Conservation (phyloP, 2,113 vertebrate species). For the Neodontobutis hainanensis region DNA sequence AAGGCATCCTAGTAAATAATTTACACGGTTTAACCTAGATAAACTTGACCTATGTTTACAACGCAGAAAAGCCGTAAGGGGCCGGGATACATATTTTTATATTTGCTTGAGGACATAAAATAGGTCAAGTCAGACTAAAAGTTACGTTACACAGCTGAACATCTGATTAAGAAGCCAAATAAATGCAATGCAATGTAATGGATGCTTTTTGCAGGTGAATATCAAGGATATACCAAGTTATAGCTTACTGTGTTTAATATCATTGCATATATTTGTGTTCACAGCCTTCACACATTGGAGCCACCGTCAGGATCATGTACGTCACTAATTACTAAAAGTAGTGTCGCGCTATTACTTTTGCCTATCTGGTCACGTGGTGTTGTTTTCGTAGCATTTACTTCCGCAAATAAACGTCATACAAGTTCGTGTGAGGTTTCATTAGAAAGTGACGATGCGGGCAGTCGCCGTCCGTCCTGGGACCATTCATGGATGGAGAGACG, state of each 20-base stretch:
- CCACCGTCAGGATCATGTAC: not conserved
- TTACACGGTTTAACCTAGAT: conserved; percentile 14
- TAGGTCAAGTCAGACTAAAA: no score
- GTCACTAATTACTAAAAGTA: not conserved
- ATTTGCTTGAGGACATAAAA: no score
- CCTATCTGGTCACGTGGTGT: conserved; percentile 44
- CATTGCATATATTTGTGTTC: no score
- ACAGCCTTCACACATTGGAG: no score
- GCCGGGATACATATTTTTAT: no score
- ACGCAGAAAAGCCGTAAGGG: not conserved
- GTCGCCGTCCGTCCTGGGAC: not conserved
- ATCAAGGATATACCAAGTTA: no score
- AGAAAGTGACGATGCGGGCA: conserved; percentile 2
- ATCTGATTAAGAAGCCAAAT: no score
- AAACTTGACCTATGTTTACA: not conserved
- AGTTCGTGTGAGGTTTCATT: not conserved
- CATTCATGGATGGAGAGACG: not conserved
- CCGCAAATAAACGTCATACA: conserved; percentile 47
- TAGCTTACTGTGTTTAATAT: no score
- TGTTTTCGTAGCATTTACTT: conserved; percentile 12
- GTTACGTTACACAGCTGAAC: no score
- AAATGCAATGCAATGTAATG: no score
- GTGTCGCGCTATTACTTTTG: conserved; percentile 31
- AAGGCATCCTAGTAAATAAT: not conserved
- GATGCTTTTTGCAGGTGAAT: no score